phyloP scores from a whole-genome alignment of 2,113 vertebrate species.

The Tauraco erythrolophus region DNA sequence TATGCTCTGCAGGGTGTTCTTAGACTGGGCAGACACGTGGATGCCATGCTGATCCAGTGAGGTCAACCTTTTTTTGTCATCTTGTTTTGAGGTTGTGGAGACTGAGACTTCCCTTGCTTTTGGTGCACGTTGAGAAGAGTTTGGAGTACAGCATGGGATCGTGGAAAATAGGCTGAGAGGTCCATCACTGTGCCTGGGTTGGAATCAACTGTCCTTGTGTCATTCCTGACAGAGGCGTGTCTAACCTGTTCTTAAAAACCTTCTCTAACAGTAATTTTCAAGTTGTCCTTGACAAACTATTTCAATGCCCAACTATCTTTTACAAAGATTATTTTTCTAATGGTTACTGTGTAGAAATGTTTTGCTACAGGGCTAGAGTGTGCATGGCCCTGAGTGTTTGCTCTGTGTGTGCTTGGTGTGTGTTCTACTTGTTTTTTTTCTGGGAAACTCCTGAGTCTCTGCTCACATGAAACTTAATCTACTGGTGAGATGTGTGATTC shows the following conservation, averaged over 20 bases:
- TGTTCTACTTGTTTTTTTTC: neutral
- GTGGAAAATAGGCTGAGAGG: neutral
- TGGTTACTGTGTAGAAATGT: neutral
- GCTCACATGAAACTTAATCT: neutral
- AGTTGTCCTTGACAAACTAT: neutral
- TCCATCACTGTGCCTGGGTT: neutral
- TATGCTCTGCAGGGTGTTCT: neutral
- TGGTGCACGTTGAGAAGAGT: neutral
- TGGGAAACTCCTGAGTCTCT: neutral
- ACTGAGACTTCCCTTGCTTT: neutral
- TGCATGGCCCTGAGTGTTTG: neutral
- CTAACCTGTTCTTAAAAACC: neutral
- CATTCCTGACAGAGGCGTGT: neutral
- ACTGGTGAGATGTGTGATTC: neutral
- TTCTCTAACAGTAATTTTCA: neutral
- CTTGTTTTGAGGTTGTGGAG: neutral
- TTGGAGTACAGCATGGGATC: neutral
- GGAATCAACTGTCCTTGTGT: neutral
- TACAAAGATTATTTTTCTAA: neutral
- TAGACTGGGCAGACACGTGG: neutral
- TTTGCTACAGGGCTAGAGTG: neutral
- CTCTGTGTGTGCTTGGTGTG: neutral
- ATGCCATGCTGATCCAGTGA: fast-evolving
- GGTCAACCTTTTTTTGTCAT: neutral
- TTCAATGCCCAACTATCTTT: neutral